These are phyloP conservation scores for Julus scanicus DNA, from an alignment of 2,888 invertebrate species.

Conservation along the genomic window DNA sequence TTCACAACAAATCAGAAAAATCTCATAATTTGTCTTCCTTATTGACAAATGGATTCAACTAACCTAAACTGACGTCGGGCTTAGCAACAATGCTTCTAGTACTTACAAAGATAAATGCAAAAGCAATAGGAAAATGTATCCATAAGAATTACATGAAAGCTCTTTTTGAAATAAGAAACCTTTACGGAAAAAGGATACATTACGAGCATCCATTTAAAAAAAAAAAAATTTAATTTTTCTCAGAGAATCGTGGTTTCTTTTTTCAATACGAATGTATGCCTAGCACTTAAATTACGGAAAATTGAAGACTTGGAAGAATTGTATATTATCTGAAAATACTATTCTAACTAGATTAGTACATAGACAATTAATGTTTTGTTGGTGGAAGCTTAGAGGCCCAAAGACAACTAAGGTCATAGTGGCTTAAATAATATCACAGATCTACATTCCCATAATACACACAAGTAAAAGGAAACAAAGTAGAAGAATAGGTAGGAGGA, in stretches of 20 bases:
- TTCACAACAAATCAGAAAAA: background rate
- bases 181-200: background rate
- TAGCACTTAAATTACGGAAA: background rate
- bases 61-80: background rate
- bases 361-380: too few species aligned
- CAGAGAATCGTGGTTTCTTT: background rate
- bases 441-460: too few species aligned
- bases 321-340: too few species aligned
- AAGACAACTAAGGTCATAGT: too few species aligned
- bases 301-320: too few species aligned
- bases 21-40: slow-evolving; percentile 5
- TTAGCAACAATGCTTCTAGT: background rate
- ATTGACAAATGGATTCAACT: background rate
- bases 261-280: background rate
- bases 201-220: background rate
- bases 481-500: too few species aligned
- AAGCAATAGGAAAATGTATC: background rate
- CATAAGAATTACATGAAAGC: background rate
- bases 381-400: too few species aligned
- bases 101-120: background rate
- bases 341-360: too few species aligned
- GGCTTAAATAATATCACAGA: too few species aligned
- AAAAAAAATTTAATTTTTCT: slow-evolving; percentile 2
- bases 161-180: background rate
- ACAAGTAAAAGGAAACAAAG: too few species aligned